These are phyloP conservation scores for Telmatherina bonti DNA, from an alignment of 2,797 vertebrate species.

Conservation along the genomic window DNA sequence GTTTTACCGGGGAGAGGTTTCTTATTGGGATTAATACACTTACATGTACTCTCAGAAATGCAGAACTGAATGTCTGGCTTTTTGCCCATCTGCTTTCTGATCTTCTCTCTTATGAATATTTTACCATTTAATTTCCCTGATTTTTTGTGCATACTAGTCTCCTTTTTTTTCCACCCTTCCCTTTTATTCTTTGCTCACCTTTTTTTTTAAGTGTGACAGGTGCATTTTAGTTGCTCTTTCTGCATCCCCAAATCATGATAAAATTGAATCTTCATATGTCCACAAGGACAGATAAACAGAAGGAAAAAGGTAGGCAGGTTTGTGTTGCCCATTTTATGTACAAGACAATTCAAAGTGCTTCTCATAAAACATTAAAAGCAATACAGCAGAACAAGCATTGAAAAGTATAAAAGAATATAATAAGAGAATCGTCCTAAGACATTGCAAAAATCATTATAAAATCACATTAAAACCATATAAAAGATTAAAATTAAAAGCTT, in stretches of 20 bases:
- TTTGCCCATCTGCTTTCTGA: conserved; percentile 7
- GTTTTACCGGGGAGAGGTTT: conserved; percentile 26
- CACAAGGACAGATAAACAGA: too few species aligned
- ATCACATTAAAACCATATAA: too few species aligned
- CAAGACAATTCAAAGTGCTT: too few species aligned
- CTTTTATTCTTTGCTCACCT: not conserved
- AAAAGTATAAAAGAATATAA: too few species aligned
- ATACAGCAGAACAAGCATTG: too few species aligned
- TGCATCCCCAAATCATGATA: not conserved
- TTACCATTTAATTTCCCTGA: conserved; percentile 36
- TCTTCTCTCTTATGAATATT: conserved; percentile 66
- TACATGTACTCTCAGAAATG: conserved; percentile 14
- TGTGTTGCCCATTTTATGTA: too few species aligned
- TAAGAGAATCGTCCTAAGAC: too few species aligned
- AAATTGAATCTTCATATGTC: not conserved
- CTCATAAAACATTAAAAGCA: too few species aligned
- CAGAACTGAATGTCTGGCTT: conserved; percentile 17
- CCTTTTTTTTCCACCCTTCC: conserved; percentile 15
- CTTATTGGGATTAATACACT: conserved; percentile 19
- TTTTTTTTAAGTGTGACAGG: not conserved
- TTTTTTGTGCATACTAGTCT: conserved; percentile 15
- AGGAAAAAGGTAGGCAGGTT: too few species aligned
- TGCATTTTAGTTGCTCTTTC: not conserved
- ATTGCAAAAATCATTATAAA: too few species aligned
- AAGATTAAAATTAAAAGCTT: too few species aligned